These are phyloP conservation scores for Cherax quadricarinatus DNA, from an alignment of 1,140 invertebrate genomes.

Conservation along the genomic window DNA sequence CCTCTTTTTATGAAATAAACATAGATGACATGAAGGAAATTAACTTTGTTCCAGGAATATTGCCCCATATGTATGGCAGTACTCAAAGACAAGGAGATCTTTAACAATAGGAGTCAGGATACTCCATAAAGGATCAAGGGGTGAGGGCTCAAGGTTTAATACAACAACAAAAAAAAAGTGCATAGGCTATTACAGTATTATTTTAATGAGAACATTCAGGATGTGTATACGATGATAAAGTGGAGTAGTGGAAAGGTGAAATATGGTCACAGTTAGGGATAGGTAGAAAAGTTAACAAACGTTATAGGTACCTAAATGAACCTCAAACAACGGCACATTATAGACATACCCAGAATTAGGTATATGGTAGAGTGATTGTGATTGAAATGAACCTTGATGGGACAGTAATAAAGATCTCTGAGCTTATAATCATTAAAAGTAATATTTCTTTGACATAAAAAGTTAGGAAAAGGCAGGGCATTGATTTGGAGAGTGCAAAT, in stretches of 20 bases:
- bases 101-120: not conserved
- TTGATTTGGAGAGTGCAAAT: not conserved
- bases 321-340: not conserved
- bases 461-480: not conserved
- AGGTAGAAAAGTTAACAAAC: not conserved
- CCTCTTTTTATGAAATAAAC: conserved; percentile 23
- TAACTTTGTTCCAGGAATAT: conserved; percentile 24
- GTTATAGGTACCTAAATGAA: not conserved
- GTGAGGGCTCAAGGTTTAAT: not conserved
- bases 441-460: not conserved
- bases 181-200: not conserved
- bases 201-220: conserved; percentile 5
- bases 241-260: not conserved
- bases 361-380: not conserved
- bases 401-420: not conserved
- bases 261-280: not conserved
- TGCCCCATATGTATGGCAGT: not conserved
- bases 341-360: not conserved
- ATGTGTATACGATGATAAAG: not conserved
- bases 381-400: not conserved
- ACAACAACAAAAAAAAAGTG: not conserved
- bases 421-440: no score
- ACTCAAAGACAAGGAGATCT: not conserved
- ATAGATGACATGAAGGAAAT: conserved; percentile 10
- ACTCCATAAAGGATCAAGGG: conserved; percentile 7